Base-by-base conservation (phyloP, 2,113 vertebrate species). In the Podiceps cristatus region DNA sequence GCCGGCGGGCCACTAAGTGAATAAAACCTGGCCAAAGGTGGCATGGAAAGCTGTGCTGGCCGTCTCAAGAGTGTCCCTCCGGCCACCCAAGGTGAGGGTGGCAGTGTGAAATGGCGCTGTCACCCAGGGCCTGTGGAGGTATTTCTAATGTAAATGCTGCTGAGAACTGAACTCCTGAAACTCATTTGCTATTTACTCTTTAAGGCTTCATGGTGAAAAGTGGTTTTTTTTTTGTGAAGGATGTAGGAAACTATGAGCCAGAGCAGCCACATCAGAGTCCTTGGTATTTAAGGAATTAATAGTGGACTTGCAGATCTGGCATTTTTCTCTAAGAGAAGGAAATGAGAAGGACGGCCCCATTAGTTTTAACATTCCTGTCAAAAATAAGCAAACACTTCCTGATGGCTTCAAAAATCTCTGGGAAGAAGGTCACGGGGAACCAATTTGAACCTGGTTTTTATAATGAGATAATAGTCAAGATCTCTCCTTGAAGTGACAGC, bases 31-130 rank as follows among this genome's bases (percentile, higher is more conserved):
- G 24, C 13, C 6, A 8, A 13, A 28, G 37, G 17, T 56, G 53
- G 3, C 15, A 3, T 29, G 5, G 20, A 5, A 18, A 23, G 40
- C 31, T 18, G 20, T 9, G 33, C 62, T 31, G 24, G 23, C 5
- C 18, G 9, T 12, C 44, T 44, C 10, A 3, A 5, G 25, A 3
- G 20, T 7, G 58, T n/a, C 37, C 44, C 40, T 35, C 5, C 0
- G 18, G 47, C 40, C 31, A 14, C 40, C 28, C 24, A 1, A 1
- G 52, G 29, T 3, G 40, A n/a, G n/a, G 16, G 25, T 5, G 40
- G 13, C 31, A 2, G 0, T 15, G 33, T 6, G 47, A 66, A 17
- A 13, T 17, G 25, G 3, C 0, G 1, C 47, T 1, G 35, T 52
- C 56, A 12, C 24, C 47, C 23, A 2, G 35, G 10, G 35, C 13